A percentile compares a stretch with the other conserved stretches of the same genome.
phyloP scores from a whole-genome alignment of 92 coral and sea anemone genomes.

The Porites rus region DNA sequence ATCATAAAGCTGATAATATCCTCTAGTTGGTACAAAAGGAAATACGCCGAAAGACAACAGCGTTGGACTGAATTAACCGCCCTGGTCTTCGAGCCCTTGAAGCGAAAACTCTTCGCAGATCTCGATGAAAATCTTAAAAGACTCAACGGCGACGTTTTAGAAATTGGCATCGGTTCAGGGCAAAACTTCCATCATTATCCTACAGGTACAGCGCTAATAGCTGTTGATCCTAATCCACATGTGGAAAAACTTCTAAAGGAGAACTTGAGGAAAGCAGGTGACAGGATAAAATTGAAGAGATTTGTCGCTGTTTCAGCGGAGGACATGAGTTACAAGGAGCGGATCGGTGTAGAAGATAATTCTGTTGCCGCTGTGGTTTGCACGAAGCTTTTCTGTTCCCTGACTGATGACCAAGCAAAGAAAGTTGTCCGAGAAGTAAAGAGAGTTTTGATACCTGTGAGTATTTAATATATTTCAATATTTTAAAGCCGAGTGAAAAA shows the following conservation, averaged over 20 bases:
- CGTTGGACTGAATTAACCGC: not conserved
- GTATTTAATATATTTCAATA: not conserved
- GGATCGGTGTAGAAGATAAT: conserved; percentile 28
- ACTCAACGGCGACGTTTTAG: conserved; percentile 22
- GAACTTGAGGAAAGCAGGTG: not conserved
- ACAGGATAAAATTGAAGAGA: not conserved
- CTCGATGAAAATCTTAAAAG: not conserved
- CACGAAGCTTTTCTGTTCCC: conserved; percentile 49
- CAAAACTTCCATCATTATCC: conserved; percentile 13
- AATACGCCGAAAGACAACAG: not conserved
- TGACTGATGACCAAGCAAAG: conserved; percentile 20
- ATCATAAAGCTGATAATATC: not conserved
- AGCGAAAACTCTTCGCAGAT: conserved; percentile 9
- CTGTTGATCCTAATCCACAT: conserved; percentile 26
- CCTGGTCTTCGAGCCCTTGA: not conserved
- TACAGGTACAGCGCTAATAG: conserved; percentile 24
- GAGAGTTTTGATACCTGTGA: conserved; percentile 62
- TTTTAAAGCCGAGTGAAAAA: too few species aligned
- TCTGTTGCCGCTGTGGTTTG: conserved; percentile 61
- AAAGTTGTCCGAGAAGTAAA: conserved; percentile 45
- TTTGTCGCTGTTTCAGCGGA: conserved; percentile 8
- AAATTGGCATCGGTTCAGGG: conserved; percentile 32
- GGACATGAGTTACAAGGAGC: conserved; percentile 27
- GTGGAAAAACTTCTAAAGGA: conserved; percentile 3
- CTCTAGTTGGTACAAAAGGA: conserved; percentile 3